Base-by-base conservation (phyloP, 2,113 vertebrate genomes). In the Mixornis gularis region DNA sequence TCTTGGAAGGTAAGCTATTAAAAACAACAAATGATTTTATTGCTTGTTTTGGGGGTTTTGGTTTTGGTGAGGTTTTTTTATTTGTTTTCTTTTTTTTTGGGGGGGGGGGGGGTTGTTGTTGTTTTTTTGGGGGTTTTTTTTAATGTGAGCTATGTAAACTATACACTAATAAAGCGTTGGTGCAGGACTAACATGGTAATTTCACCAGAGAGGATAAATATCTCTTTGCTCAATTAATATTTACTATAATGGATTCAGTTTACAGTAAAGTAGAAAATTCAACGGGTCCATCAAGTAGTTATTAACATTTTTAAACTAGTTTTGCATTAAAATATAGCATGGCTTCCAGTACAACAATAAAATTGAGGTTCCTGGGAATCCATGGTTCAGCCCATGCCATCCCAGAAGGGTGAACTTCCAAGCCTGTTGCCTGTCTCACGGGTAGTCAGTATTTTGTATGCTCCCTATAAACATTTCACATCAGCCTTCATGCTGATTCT, bases 1-100 rank as follows among this genome's bases (percentile, higher is more conserved):
- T 97, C 94, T 95, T 98, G 77, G 94, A 98, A 91, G 98, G 98
- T 98, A 80, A 96, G 13, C 10, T 80, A 26, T 30, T 49, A 53
- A 72, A 92, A 79, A 26, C 10, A 34, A 8, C 15, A 48, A 46
- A 82, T 36, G 0, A 49, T 68, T 66, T 76, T 41, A 32, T 43
- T 76, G 9, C 22, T 34, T 49, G 9, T 5, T 56, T 51, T 3
- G 8, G 24, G 6, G 6, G 3, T 4, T 48, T 55, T 11, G 17
- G 8, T 8, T 34, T 55, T 38, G 38, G 38, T 38, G 38, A 38
- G 17, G 43, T 18, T 43, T 43, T 18, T 30, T 15, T 48, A 17
- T 44, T 44, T 44, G 18, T 44, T 44, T 17, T 43, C 16, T 43
- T 36, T 19, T 49, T n/a, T n/a, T n/a, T n/a, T n/a, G n/a, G n/a